Conservation (phyloP, 2,113 vertebrate genomes). For the Ammospiza nelsoni region DNA sequence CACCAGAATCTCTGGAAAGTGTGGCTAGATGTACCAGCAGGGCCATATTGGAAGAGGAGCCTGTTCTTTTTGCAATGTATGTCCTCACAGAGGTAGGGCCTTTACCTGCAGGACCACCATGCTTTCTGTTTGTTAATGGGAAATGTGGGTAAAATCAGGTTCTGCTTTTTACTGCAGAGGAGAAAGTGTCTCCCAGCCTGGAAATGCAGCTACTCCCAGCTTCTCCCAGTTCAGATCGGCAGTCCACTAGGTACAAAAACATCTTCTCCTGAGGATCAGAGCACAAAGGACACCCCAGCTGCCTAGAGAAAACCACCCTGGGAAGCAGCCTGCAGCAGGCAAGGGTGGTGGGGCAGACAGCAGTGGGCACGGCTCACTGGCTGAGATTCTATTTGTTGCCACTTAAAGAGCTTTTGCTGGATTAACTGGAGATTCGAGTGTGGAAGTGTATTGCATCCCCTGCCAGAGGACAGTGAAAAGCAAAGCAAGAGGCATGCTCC, state of each 20-base stretch:
- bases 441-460: background rate
- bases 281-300: background rate
- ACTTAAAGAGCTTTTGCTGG: background rate
- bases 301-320: background rate
- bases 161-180: background rate
- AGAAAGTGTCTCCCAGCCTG: background rate
- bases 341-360: background rate
- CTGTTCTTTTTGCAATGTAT: background rate
- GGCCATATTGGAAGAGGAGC: background rate
- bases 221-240: background rate
- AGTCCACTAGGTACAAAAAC: background rate
- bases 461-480: background rate
- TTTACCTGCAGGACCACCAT: rapidly evolving
- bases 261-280: background rate
- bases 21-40: background rate
- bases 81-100: background rate
- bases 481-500: background rate
- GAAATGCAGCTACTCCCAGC: background rate
- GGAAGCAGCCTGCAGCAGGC: background rate
- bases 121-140: background rate
- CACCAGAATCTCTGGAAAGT: background rate
- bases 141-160: background rate
- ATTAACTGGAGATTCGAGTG: background rate
- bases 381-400: background rate
- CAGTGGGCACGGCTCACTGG: background rate